Evolutionary conservation across 1,140 invertebrate species (phyloP).

Genomic region (Pemphigus obesinymphae): DNA sequence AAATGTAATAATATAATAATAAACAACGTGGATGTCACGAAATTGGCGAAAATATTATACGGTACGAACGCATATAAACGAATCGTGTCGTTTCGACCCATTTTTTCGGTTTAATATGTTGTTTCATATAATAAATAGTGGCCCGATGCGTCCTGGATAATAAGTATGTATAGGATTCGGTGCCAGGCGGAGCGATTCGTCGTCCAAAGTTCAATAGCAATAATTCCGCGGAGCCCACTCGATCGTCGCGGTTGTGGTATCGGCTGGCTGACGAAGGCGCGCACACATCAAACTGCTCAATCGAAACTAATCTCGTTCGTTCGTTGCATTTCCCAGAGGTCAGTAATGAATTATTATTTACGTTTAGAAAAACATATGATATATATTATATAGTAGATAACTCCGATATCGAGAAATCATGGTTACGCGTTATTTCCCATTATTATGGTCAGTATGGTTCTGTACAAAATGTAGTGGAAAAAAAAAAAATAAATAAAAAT

Average conservation of each 20-base stretch:
- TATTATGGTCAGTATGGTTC: too few species aligned
- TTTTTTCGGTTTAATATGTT: neutral
- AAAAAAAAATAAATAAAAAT: too few species aligned
- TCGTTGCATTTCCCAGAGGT: too few species aligned
- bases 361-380: too few species aligned
- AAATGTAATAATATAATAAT: neutral
- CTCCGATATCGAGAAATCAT: too few species aligned
- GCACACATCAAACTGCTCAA: neutral
- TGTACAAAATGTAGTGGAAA: too few species aligned
- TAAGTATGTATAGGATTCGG: conserved; percentile 26
- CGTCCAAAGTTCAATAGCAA: conserved; percentile 15
- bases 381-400: too few species aligned
- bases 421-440: too few species aligned
- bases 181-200: conserved; percentile 24
- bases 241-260: neutral
- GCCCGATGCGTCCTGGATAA: neutral
- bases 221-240: neutral
- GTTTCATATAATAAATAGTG: neutral
- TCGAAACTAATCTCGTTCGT: too few species aligned
- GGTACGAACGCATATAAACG: neutral
- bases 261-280: neutral
- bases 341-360: too few species aligned
- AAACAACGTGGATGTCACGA: conserved; percentile 10
- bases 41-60: neutral
- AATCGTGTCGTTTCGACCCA: neutral